Evolutionary conservation across 2,888 invertebrate species (phyloP), one percentile per base, ranked within the genome.

Genomic region (Itoplectis maculator): DNA sequence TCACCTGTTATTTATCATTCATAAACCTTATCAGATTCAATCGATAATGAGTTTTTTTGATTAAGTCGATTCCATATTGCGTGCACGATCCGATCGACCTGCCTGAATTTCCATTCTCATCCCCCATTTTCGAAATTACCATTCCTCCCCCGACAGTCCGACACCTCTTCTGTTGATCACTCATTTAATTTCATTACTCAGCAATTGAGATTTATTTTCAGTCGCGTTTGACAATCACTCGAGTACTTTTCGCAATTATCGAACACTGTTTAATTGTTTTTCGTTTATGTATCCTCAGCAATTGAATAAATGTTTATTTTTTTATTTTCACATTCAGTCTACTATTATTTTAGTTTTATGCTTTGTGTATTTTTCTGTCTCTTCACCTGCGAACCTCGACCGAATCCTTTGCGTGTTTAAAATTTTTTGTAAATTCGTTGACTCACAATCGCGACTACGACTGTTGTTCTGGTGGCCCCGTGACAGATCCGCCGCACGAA

Each of bases 401-500:
- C n/a, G n/a, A n/a, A n/a, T n/a, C n/a, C n/a, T n/a, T n/a, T n/a
- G n/a, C n/a, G n/a, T n/a, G n/a, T n/a, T n/a, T n/a, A n/a, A n/a
- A n/a, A n/a, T n/a, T n/a, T n/a, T n/a, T n/a, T n/a, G n/a, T n/a
- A n/a, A n/a, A n/a, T n/a, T n/a, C n/a, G n/a, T n/a, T n/a, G n/a
- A n/a, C n/a, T n/a, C n/a, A n/a, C n/a, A n/a, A n/a, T 29, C 35
- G 59, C 45, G 13, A 23, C 49, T 15, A 61, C n/a, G 37, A 15
- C 18, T 42, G 1, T 54, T 23, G 9, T 69, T 54, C 2, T 35
- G 15, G 11, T n/a, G n/a, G 51, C 6, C 23, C 29, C 15, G 18
- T 29, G 74, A 63, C 89, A 94, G 93, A 94, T 88, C 93, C 93
- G 65, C 93, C 93, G n/a, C 92, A 93, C 86, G 90, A 93, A 84